These are phyloP conservation scores for Sebastes miniatus DNA, from an alignment of 2,797 vertebrate species.

Conservation along the genomic window DNA sequence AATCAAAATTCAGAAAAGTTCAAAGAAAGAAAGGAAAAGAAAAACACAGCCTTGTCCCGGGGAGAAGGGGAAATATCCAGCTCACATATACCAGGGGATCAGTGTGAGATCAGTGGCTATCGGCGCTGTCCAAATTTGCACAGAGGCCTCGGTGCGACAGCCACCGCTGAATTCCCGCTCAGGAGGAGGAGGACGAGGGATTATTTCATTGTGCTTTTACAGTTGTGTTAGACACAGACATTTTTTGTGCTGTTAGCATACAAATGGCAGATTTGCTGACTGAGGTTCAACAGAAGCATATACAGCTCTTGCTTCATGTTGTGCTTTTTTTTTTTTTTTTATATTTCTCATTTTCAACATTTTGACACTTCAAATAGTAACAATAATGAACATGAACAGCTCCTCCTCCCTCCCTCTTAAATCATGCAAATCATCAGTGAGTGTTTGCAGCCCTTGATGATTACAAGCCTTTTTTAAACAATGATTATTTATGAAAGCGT, in stretches of 20 bases:
- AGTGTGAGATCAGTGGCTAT: conserved; percentile 57
- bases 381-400: conserved; percentile 10
- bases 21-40: conserved; percentile 38
- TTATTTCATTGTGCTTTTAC: conserved; percentile 8
- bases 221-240: not conserved
- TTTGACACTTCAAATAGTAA: conserved; percentile 35
- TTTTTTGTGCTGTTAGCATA: not conserved
- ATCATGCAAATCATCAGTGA: conserved; percentile 20
- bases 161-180: conserved; percentile 6
- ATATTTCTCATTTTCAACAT: conserved; percentile 8
- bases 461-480: conserved; percentile 9
- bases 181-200: not conserved
- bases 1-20: conserved; percentile 63
- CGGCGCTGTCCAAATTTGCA: conserved; percentile 36
- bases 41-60: conserved; percentile 22
- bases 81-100: conserved; percentile 44
- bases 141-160: conserved; percentile 19
- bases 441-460: conserved; percentile 15
- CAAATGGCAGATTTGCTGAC: conserved; percentile 30
- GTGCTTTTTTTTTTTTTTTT: not conserved
- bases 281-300: not conserved
- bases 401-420: conserved; percentile 9
- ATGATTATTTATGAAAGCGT: conserved; percentile 16
- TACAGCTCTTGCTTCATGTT: not conserved
- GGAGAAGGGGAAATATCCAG: conserved; percentile 39